Conservation (phyloP, 2,113 vertebrate species). For the Urocitellus parryii region DNA sequence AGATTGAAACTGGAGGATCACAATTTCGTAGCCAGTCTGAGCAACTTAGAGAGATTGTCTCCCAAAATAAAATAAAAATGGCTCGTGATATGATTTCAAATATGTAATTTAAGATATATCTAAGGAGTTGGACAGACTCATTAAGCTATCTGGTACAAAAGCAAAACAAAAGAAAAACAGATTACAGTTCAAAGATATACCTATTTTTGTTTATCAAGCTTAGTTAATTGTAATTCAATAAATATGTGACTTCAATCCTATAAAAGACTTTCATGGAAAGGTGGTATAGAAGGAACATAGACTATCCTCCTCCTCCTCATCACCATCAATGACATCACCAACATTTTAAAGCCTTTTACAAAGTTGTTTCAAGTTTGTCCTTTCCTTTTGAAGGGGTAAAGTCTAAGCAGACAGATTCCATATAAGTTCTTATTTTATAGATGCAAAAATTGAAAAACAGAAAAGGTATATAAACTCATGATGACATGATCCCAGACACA, state of each 20-base stretch:
- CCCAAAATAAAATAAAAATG: background rate
- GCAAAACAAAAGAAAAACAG: background rate
- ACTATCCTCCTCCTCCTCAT: too few relatives aligned
- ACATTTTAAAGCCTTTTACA: background rate
- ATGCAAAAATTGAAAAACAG: background rate
- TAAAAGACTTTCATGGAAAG: background rate
- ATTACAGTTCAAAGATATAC: background rate
- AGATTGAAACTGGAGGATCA: background rate
- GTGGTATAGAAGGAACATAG: background rate
- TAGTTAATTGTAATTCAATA: background rate
- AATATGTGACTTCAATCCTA: background rate
- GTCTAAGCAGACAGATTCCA: background rate
- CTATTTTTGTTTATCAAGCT: background rate
- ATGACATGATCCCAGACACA: background rate
- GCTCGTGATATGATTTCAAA: background rate
- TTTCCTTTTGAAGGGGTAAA: background rate
- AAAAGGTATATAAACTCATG: background rate
- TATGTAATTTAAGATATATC: background rate
- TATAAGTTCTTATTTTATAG: background rate
- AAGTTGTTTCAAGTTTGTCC: background rate
- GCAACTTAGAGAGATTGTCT: background rate
- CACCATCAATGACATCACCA: too few relatives aligned
- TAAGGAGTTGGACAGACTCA: background rate
- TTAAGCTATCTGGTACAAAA: background rate
- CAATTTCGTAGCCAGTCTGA: background rate